Evolutionary conservation across 2,797 vertebrate species (phyloP).

Genomic region (Lagocephalus sceleratus): DNA sequence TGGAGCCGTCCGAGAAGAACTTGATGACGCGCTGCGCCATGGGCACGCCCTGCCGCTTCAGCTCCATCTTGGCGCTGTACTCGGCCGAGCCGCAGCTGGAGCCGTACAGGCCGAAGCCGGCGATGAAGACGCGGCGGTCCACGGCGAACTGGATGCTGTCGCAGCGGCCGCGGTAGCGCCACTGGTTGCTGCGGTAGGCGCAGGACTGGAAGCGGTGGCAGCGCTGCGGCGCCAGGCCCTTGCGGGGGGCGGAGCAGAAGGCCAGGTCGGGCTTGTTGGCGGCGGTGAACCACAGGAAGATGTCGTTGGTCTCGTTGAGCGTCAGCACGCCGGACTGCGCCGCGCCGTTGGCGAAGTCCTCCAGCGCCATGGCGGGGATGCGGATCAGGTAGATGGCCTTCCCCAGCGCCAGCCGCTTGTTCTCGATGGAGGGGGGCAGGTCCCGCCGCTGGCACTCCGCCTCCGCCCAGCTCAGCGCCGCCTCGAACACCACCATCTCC

Average conservation of each 20-base stretch:
- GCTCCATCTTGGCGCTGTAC: slow-evolving; percentile 96
- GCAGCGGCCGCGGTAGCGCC: slow-evolving; percentile 94
- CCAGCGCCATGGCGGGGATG: slow-evolving; percentile 91
- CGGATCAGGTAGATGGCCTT: slow-evolving; percentile 94
- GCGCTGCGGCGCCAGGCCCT: slow-evolving; percentile 88
- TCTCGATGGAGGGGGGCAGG: slow-evolving; percentile 83
- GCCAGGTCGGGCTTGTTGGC: slow-evolving; percentile 90
- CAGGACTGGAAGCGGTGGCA: slow-evolving; percentile 98
- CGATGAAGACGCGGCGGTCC: slow-evolving; percentile 92
- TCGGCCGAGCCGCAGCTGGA: slow-evolving; percentile 96
- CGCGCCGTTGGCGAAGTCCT: slow-evolving; percentile 94
- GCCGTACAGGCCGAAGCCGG: slow-evolving; percentile 93
- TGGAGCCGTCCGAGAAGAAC: slow-evolving; percentile 94
- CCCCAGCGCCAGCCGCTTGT: slow-evolving; percentile 88
- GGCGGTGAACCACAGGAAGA: slow-evolving; percentile 97
- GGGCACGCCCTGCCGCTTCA: slow-evolving; percentile 90
- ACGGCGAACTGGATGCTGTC: slow-evolving; percentile 99
- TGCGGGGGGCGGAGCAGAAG: slow-evolving; percentile 87
- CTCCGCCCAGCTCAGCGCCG: slow-evolving; percentile 92
- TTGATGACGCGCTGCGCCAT: slow-evolving; percentile 89
- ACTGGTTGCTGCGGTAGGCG: slow-evolving; percentile 97
- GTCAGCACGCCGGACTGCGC: slow-evolving; percentile 94
- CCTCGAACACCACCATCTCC: slow-evolving; percentile 94
- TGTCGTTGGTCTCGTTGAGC: slow-evolving; percentile 93
- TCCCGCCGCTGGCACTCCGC: slow-evolving; percentile 90